Evolutionary conservation across 2,797 vertebrate genomes (phyloP), one percentile per base, ranked within the genome.

Genomic region (Sebastes goodei): DNA sequence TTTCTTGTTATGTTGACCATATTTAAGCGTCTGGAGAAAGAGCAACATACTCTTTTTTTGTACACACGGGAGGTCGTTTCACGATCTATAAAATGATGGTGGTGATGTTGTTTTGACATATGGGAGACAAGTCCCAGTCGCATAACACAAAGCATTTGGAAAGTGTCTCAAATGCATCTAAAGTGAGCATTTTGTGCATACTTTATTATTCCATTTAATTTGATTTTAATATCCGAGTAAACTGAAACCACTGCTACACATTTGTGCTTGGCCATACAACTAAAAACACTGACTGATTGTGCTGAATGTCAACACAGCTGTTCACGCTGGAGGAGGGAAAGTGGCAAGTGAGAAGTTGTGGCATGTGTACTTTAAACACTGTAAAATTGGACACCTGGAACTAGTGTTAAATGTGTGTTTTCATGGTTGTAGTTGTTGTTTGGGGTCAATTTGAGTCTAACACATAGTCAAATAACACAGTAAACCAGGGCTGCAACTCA

Each of bases 221-320:
- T 17, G 6, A 80, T 52, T 49, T 30, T 49, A 2, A 55, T 53
- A 53, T 68, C 23, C 11, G 25, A 14, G 30, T 29, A 67, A 17
- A 38, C 9, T 53, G n/a, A 62, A 61, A 35, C 17, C 3, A 2
- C 23, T 25, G 10, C 10, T 17, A 17, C 25, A 17, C 9, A 25
- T 30, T 27, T 42, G 32, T 65, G 7, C 29, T 32, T 68, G 29
- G 17, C 25, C 5, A 2, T 12, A 23, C 20, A 25, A 55, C 33
- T 2, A 49, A 25, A 0, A 62, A 52, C 15, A 32, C 7, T 17
- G 46, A 20, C 46, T 20, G 33, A 23, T 14, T 55, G n/a, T 35
- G 23, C 10, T 17, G 17, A 57, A 20, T 27, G 60, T 82, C n/a
- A 76, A 84, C 78, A 76, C 76, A 86, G 76, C 70, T 85, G 81